phyloP scores from a whole-genome alignment of 2,888 invertebrate species.

The Cryptus viduatorius region DNA sequence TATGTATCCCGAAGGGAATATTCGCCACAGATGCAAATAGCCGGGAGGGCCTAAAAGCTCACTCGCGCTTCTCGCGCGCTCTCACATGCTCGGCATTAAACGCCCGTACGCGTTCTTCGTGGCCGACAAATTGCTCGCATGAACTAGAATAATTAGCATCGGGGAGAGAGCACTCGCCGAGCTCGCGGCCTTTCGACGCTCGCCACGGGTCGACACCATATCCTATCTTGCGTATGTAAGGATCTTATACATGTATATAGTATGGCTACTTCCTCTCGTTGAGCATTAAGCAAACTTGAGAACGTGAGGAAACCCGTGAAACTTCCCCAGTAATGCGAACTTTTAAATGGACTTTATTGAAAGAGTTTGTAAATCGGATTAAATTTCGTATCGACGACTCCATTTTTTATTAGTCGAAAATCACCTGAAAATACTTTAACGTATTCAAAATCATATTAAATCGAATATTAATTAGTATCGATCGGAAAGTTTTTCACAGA shows the following conservation, averaged over 20 bases:
- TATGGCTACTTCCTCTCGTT: background rate
- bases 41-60: conserved; percentile 73
- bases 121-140: conserved; percentile 83
- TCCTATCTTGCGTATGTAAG: background rate
- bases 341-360: too few relatives aligned
- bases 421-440: too few relatives aligned
- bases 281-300: background rate
- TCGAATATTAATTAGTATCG: too few relatives aligned
- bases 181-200: conserved; percentile 37
- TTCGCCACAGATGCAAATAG: conserved; percentile 82
- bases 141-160: conserved; percentile 84
- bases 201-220: background rate
- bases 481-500: too few relatives aligned
- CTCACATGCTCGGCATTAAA: conserved; percentile 75
- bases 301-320: background rate
- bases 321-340: background rate
- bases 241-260: background rate
- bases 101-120: conserved; percentile 75
- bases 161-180: conserved; percentile 71
- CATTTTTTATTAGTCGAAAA: too few relatives aligned
- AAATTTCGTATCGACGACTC: too few relatives aligned
- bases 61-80: conserved; percentile 46
- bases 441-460: too few relatives aligned
- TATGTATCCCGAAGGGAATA: conserved; percentile 68
- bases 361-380: too few relatives aligned